These are phyloP conservation scores for Hemiprocne comata DNA, from an alignment of 2,113 vertebrate genomes.

Conservation along the genomic window DNA sequence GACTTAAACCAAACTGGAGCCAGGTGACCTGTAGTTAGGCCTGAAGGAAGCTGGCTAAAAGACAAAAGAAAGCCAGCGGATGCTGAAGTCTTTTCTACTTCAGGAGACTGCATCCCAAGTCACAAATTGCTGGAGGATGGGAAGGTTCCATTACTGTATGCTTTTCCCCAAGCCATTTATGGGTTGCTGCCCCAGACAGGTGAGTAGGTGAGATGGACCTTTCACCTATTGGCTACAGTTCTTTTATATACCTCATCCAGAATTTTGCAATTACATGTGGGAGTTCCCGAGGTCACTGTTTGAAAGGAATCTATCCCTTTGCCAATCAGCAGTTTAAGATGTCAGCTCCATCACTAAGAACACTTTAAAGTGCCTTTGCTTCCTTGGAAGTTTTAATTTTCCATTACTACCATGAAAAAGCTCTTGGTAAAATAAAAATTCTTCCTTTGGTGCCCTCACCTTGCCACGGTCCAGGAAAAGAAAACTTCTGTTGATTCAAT, in stretches of 20 bases:
- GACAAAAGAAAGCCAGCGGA: background rate
- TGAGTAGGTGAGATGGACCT: background rate
- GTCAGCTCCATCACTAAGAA: background rate
- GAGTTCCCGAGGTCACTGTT: background rate
- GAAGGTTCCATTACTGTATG: background rate
- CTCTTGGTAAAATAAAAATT: background rate
- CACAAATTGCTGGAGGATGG: background rate
- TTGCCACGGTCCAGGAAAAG: background rate
- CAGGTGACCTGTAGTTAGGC: background rate
- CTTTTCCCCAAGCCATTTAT: background rate
- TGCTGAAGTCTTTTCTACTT: background rate
- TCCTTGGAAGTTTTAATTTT: background rate
- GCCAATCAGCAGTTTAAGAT: background rate
- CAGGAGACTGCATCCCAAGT: background rate
- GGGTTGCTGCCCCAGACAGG: background rate
- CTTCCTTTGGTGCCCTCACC: background rate
- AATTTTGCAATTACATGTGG: background rate
- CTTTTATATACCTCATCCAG: background rate
- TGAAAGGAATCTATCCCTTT: background rate
- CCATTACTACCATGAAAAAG: background rate
- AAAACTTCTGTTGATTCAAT: fast-evolving
- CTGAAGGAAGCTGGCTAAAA: background rate
- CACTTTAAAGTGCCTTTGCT: background rate
- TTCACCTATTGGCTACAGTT: background rate
- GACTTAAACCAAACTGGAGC: background rate